Evolutionary conservation across 2,888 invertebrate species (phyloP).

Genomic region (Corythucha ciliata): DNA sequence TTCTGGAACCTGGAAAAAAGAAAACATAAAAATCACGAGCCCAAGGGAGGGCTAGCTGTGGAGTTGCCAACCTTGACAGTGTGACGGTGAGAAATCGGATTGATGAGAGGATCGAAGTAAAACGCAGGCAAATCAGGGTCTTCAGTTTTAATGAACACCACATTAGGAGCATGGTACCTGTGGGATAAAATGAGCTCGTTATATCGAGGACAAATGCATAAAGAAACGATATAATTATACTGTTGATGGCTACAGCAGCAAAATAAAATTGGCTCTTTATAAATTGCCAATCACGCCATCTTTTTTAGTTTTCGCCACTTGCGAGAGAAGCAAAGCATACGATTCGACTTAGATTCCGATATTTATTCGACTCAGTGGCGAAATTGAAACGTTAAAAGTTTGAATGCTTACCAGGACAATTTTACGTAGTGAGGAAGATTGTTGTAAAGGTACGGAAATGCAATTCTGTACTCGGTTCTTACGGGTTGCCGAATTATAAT

Average conservation of each 20-base stretch:
- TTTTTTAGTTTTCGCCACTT: too few relatives aligned
- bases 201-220: too few relatives aligned
- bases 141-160: constrained; percentile 99
- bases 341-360: too few relatives aligned
- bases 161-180: constrained; percentile 98
- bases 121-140: constrained; percentile 99
- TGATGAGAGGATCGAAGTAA: constrained; percentile 98
- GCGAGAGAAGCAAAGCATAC: too few relatives aligned
- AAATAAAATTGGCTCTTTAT: background rate
- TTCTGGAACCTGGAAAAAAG: constrained; percentile 44
- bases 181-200: too few relatives aligned
- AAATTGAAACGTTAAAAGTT: background rate
- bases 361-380: too few relatives aligned
- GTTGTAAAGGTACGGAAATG: constrained; percentile 98
- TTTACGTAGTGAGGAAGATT: constrained; percentile 98
- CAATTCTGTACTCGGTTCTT: constrained; percentile 97
- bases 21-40: background rate
- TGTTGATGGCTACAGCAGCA: too few relatives aligned
- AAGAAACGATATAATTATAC: too few relatives aligned
- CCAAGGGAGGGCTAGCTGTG: constrained; percentile 11
- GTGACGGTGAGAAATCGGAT: constrained; percentile 94
- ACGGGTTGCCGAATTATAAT: constrained; percentile 98
- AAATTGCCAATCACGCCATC: background rate
- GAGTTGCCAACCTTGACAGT: constrained; percentile 55
- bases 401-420: constrained; percentile 78